Evolutionary conservation across 2,113 vertebrate genomes (phyloP), one percentile per base, ranked within the genome.

Genomic region (Colistium nudipinnis): DNA sequence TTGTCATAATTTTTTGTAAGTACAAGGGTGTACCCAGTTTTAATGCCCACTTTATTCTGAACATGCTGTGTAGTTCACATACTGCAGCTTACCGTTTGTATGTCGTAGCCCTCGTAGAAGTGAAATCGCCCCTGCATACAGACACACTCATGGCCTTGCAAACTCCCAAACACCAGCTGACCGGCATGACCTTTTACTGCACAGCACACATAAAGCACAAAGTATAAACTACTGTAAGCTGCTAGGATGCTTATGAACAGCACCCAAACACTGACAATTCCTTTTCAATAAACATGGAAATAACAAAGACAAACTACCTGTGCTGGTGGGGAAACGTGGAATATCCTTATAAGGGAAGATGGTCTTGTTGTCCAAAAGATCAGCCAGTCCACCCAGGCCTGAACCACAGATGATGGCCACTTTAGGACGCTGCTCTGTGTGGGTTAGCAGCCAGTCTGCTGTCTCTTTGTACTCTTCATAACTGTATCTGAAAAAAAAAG

Each of bases 321-420:
- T 90, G 88, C 83, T 96, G 54, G 1, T 75, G 4, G 94, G 94
- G 80, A 96, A 96, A 39, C 14, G 70, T 22, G 94, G 95, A 66
- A 95, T 95, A 7, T 92, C 56, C 49, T 89, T 14, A 6, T 95
- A 96, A 0, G 22, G 45, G 59, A 95, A 88, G 3, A 11, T 39
- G 0, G 0, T 78, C 65, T 68, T 92, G 80, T 94, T 82, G 0
- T 70, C 70, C 78, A 96, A 10, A 19, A 82, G 63, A 2, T 94
- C 88, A 0, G 92, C 93, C 80, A 96, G 79, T 0, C 88, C 87
- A 0, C 94, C 94, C 24, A 95, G 89, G 6, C 95, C 95, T 0
- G 95, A 95, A 0, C 94, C 94, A 0, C 95, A 95, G 88, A 96
- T 85, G 59, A 95, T 92, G 62, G 94, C 95, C 0, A 91, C 78